phyloP scores from a whole-genome alignment of 1,140 invertebrate genomes.

The Campoletis sonorensis region DNA sequence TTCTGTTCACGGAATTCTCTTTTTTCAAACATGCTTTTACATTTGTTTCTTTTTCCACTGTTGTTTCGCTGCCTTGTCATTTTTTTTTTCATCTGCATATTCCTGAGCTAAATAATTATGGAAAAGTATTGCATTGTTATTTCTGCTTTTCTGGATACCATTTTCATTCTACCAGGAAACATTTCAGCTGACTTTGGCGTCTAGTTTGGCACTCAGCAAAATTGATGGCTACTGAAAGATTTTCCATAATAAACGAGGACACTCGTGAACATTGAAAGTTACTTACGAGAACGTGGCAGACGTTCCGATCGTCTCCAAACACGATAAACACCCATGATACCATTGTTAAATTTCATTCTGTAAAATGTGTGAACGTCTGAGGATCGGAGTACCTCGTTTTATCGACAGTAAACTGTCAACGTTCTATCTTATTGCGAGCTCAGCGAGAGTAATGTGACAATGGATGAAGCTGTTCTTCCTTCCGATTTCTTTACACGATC shows the following conservation, averaged over 20 bases:
- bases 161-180: background rate
- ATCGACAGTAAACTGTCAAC: conserved; percentile 14
- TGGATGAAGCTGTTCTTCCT: background rate
- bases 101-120: background rate
- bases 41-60: conserved; percentile 2
- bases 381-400: background rate
- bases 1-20: conserved; percentile 1
- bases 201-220: background rate
- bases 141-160: background rate
- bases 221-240: background rate
- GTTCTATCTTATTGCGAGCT: conserved; percentile 25
- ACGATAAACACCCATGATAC: background rate
- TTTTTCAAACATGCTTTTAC: conserved; percentile 15
- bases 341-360: background rate
- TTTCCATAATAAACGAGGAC: background rate
- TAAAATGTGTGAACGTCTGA: background rate
- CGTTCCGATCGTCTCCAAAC: background rate
- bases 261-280: background rate
- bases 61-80: background rate
- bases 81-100: background rate
- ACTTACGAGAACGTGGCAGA: background rate
- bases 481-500: background rate
- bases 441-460: background rate
- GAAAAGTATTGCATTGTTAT: background rate
- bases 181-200: background rate